A percentile compares a stretch with the other conserved stretches of the same genome.
phyloP scores from a whole-genome alignment of 2,888 invertebrate species.

The Heteromyza rotundicornis region DNA sequence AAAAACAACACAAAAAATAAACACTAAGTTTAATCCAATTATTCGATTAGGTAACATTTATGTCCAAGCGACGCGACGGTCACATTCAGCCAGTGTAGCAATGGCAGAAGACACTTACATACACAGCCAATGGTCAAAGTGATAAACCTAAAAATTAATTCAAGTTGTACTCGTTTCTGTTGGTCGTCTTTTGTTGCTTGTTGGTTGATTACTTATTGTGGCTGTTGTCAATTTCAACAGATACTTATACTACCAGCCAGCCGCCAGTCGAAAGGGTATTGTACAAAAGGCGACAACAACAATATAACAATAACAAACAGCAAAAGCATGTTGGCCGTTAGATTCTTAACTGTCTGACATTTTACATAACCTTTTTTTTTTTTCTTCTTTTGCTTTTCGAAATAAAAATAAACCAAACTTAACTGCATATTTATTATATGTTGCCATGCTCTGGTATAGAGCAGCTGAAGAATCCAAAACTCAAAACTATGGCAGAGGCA shows the following conservation, averaged over 20 bases:
- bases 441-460: not conserved
- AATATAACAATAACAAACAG: constrained; percentile 14
- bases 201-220: no score
- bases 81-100: no score
- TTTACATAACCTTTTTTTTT: constrained; percentile 57
- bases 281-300: constrained; percentile 25
- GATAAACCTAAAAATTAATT: constrained; percentile 52
- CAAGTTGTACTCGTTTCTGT: constrained; percentile 53
- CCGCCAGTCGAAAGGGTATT: not conserved
- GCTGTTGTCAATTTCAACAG: no score
- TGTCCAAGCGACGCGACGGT: constrained; percentile 28
- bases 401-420: constrained; percentile 6
- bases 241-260: not conserved
- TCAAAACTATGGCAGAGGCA: constrained; percentile 12
- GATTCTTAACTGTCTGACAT: constrained; percentile 60
- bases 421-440: constrained; percentile 18
- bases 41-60: constrained; percentile 54
- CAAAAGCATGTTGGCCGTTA: constrained; percentile 53
- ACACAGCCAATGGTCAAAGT: constrained; percentile 27
- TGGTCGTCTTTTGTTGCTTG: not conserved
- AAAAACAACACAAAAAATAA: no score
- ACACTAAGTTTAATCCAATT: constrained; percentile 45
- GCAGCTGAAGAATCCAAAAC: not conserved
- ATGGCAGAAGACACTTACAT: constrained; percentile 23
- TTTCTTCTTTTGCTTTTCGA: not conserved